Evolutionary conservation across 37 sponge, comb jelly and placozoan species (phyloP), one percentile per base, ranked within the genome.

Genomic region (Halichondria panicea): DNA sequence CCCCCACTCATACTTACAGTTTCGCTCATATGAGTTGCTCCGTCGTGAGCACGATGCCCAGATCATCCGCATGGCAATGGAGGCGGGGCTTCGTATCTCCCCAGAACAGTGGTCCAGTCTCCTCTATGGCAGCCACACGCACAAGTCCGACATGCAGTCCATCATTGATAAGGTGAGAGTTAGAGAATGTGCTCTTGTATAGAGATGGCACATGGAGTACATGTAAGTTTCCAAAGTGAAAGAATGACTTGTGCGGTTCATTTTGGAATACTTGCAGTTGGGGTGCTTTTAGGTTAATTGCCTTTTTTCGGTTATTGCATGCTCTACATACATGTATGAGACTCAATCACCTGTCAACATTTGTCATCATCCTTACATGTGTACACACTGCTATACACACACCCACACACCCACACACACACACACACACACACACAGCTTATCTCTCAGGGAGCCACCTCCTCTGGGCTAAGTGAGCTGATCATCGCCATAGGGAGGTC

Each of bases 71-170:
- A 94, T 97, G 40, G 95, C 98, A 31, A 89, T 90, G 87, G 98
- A 97, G 53, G 84, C 90, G 18, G 98, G 98, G 3, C 82, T 97
- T 27, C 60, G 95, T 33, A 94, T 97, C 63, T 74, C 90, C 43
- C 98, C 98, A 6, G 98, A 97, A 66, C 92, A 94, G 77, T 94
- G 90, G 88, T 91, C 95, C 28, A 81, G 79, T 40, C 85, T 94
- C 52, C 76, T 97, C 42, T 94, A 97, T 80, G 91, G 93, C 41
- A 79, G 86, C 63, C 76, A 86, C 31, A 76, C 80, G 22, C 87
- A 92, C 79, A 94, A 94, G 76, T 87, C 95, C 35, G 91, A 97
- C 61, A 97, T 97, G 93, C 98, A 97, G 86, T 91, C 93, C 64
- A 94, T 97, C 65, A 92, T 97, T 24, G 98, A 97, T 75, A 94